phyloP scores from a whole-genome alignment of 1,140 invertebrate species.

The Drosophila azteca region DNA sequence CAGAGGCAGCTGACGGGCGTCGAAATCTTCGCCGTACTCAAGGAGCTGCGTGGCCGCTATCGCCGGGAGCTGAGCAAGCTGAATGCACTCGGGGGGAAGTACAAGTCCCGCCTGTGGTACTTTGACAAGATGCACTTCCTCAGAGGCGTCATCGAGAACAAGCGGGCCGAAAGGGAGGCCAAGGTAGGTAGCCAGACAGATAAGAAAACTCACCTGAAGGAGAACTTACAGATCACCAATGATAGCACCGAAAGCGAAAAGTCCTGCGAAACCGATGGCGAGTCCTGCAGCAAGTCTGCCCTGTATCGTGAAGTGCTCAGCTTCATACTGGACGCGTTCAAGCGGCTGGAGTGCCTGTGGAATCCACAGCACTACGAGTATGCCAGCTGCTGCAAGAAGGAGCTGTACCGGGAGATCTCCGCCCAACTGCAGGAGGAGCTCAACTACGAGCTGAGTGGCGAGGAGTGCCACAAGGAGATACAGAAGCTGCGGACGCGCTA shows the following conservation, averaged over 20 bases:
- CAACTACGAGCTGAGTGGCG: conserved; percentile 64
- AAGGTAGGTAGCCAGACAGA: conserved; percentile 41
- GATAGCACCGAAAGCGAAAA: conserved; percentile 68
- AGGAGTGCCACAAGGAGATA: conserved; percentile 71
- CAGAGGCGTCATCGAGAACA: conserved; percentile 68
- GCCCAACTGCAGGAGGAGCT: conserved; percentile 63
- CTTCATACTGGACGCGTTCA: conserved; percentile 64
- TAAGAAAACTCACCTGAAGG: too few relatives aligned
- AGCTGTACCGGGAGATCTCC: conserved; percentile 65
- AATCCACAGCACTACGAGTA: conserved; percentile 73
- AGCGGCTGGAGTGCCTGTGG: conserved; percentile 68
- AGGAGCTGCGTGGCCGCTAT: conserved; percentile 66
- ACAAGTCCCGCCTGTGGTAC: conserved; percentile 70
- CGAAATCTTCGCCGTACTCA: conserved; percentile 70
- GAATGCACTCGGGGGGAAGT: conserved; percentile 52
- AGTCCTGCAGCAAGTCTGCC: conserved; percentile 59
- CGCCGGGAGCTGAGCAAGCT: conserved; percentile 67
- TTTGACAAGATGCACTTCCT: conserved; percentile 72
- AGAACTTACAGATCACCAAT: conserved; percentile 25
- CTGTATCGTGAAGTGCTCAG: conserved; percentile 69
- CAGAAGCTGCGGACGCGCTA: conserved; percentile 74
- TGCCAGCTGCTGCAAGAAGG: conserved; percentile 62
- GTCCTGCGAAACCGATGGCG: conserved; percentile 67
- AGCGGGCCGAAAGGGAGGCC: conserved; percentile 62
- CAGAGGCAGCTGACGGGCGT: conserved; percentile 55